phyloP scores from a whole-genome alignment of 2,888 invertebrate genomes.

The Pogonocherus hispidulus region DNA sequence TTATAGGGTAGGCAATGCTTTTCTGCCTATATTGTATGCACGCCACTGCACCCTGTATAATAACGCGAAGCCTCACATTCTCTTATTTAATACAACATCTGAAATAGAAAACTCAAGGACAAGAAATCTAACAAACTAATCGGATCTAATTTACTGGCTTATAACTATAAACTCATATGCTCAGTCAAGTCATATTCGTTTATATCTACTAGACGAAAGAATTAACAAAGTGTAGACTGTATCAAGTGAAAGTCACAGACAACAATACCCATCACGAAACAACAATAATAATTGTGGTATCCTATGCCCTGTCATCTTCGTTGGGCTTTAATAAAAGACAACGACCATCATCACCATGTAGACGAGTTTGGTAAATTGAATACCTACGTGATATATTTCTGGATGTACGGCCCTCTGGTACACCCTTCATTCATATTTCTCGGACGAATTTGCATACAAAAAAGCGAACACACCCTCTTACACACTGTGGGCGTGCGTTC shows the following conservation, averaged over 20 bases:
- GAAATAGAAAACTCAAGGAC: too few species aligned
- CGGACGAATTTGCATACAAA: slow-evolving; percentile 49
- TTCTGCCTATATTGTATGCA: too few species aligned
- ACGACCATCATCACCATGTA: slow-evolving; percentile 22
- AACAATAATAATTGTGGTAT: neutral
- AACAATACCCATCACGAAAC: too few species aligned
- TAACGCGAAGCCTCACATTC: too few species aligned
- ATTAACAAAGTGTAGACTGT: too few species aligned
- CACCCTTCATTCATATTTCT: slow-evolving; percentile 49
- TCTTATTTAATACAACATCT: too few species aligned
- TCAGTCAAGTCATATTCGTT: neutral
- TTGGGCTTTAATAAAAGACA: neutral
- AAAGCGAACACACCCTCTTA: slow-evolving; percentile 42
- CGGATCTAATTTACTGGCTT: neutral
- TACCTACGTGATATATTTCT: slow-evolving; percentile 29
- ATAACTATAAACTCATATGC: neutral
- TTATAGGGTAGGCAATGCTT: too few species aligned
- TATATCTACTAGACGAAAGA: too few species aligned
- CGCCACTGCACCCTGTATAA: too few species aligned
- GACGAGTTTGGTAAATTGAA: slow-evolving; percentile 17
- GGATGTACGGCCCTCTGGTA: slow-evolving; percentile 39
- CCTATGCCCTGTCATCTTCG: slow-evolving; percentile 17
- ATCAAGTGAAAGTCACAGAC: too few species aligned
- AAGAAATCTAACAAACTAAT: neutral
- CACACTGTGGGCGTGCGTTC: slow-evolving; percentile 25